Percentiles rank a stretch among this genome's conserved stretches.
Conservation (phyloP, 1,140 invertebrate genomes). For the Ridgeia piscesae region DNA sequence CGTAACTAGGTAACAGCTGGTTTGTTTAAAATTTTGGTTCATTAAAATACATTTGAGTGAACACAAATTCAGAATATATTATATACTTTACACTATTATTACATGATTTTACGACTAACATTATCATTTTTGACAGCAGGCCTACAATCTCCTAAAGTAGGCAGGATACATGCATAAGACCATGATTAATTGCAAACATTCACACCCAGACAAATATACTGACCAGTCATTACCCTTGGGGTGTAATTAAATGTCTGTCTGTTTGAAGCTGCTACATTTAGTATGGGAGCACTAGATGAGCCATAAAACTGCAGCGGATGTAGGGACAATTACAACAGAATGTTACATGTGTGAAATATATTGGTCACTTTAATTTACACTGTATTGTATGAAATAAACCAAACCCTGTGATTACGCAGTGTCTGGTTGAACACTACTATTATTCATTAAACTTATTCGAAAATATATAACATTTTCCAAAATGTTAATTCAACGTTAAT, state of each 20-base stretch:
- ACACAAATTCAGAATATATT: neutral
- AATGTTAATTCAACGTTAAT: neutral
- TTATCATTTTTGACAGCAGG: neutral
- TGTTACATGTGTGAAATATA: neutral
- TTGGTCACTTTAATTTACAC: neutral
- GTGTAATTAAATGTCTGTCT: neutral
- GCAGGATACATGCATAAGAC: neutral
- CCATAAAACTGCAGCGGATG: neutral
- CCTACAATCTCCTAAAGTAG: neutral
- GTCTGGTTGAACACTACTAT: neutral
- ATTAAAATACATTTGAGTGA: neutral
- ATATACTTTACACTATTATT: neutral
- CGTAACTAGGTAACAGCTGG: neutral
- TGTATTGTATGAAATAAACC: neutral
- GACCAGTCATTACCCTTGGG: neutral
- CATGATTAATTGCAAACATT: neutral
- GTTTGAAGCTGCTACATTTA: neutral
- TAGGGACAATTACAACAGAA: neutral
- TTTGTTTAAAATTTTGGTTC: neutral
- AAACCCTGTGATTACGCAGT: neutral
- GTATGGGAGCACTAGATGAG: neutral
- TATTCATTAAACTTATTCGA: neutral
- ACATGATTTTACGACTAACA: neutral
- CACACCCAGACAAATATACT: neutral
- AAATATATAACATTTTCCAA: neutral